A percentile compares a stretch with the other conserved stretches of the same genome.
Evolutionary conservation across 2,888 invertebrate genomes (phyloP).

Genomic region (Galerucella nymphaeae): DNA sequence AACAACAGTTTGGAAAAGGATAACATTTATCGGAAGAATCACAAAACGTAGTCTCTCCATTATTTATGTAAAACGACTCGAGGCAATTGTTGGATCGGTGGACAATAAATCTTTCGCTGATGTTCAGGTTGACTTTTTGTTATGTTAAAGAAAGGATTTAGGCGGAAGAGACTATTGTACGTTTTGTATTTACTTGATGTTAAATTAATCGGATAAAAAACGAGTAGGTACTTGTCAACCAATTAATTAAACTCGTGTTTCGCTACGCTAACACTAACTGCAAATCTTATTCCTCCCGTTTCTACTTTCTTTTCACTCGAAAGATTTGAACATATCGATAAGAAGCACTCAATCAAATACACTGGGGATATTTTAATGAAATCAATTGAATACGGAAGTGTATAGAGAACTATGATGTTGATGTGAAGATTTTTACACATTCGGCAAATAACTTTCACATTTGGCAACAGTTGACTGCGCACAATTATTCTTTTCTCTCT

Average conservation of each 20-base stretch:
- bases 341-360: not conserved
- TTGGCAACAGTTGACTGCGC: too few relatives aligned
- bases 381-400: not conserved
- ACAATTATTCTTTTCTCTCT: too few relatives aligned
- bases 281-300: not conserved
- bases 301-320: too few relatives aligned
- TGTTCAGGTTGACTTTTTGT: constrained; percentile 43
- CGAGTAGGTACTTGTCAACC: constrained; percentile 19
- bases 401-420: too few relatives aligned
- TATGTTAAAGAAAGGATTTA: constrained; percentile 25
- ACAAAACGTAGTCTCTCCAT: constrained; percentile 48
- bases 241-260: constrained; percentile 33
- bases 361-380: not conserved
- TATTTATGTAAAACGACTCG: constrained; percentile 53
- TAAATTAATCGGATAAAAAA: constrained; percentile 29
- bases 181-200: constrained; percentile 29
- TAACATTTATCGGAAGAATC: constrained; percentile 50
- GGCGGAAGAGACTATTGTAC: constrained; percentile 28
- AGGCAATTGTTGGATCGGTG: constrained; percentile 53
- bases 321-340: not conserved
- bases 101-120: constrained; percentile 50
- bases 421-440: too few relatives aligned
- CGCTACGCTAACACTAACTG: not conserved
- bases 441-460: too few relatives aligned
- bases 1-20: constrained; percentile 44